These are phyloP conservation scores for Sardina pilchardus DNA, from an alignment of 2,113 vertebrate genomes.

Conservation along the genomic window DNA sequence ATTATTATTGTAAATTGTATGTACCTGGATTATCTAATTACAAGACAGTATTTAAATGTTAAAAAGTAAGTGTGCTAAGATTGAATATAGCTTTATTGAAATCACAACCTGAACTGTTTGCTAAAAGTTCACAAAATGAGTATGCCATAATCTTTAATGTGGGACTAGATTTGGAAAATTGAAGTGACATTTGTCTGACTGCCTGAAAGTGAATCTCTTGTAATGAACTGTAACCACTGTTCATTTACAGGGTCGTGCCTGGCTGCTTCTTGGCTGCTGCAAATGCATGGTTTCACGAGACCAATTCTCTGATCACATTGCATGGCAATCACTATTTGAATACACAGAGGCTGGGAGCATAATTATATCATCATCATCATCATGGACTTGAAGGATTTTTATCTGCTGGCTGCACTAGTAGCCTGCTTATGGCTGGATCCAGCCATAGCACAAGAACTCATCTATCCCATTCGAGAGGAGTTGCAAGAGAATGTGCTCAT, in stretches of 20 bases:
- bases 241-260: conserved; percentile 84
- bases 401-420: conserved; percentile 92
- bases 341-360: conserved; percentile 66
- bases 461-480: conserved; percentile 98
- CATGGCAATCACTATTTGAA: conserved; percentile 70
- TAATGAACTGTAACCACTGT: conserved; percentile 68
- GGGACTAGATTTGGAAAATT: neutral
- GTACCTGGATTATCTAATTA: neutral
- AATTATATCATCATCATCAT: conserved; percentile 59
- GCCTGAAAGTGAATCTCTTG: conserved; percentile 41
- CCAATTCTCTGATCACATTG: conserved; percentile 76
- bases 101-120: neutral
- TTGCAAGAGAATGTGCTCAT: conserved; percentile 98
- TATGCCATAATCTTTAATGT: neutral
- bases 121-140: neutral
- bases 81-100: neutral
- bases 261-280: conserved; percentile 81
- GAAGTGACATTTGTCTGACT: conserved; percentile 19
- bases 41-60: neutral
- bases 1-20: neutral
- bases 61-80: neutral
- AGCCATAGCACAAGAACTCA: conserved; percentile 96
- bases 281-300: conserved; percentile 81
- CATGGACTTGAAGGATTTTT: conserved; percentile 99
- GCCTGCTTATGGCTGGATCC: conserved; percentile 97